Percentiles rank a stretch among this genome's conserved stretches.
Conservation (phyloP, 2,797 vertebrate genomes). For the Siniperca undulata region DNA sequence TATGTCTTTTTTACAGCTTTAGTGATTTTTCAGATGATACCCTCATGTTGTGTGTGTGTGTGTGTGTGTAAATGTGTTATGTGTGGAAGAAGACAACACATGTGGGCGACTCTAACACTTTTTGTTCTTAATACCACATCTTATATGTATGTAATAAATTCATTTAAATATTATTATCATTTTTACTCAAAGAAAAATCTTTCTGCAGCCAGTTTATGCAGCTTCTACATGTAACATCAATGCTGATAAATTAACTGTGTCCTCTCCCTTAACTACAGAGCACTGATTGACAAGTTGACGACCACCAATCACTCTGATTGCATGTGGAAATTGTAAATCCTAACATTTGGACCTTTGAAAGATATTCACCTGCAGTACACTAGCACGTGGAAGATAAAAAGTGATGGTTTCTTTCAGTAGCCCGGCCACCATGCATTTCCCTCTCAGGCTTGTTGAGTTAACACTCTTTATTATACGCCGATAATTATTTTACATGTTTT, state of each 20-base stretch:
- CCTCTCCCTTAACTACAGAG: background rate
- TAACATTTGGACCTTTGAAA: background rate
- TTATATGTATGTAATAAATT: background rate
- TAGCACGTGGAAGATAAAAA: background rate
- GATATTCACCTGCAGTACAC: background rate
- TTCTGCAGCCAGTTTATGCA: background rate
- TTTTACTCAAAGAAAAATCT: background rate
- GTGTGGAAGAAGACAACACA: background rate
- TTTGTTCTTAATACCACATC: background rate
- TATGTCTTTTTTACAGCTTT: background rate
- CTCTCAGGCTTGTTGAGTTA: too few relatives aligned
- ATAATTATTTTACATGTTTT: background rate
- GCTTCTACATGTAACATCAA: background rate
- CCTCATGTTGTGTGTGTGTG: background rate
- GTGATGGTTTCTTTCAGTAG: background rate
- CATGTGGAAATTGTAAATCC: slow-evolving; percentile 5
- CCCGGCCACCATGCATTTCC: background rate
- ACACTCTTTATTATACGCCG: too few relatives aligned
- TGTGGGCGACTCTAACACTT: background rate
- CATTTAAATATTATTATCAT: too few relatives aligned
- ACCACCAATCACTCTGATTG: slow-evolving; percentile 17
- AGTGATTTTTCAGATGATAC: too few relatives aligned
- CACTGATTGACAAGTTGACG: background rate
- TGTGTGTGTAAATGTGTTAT: too few relatives aligned
- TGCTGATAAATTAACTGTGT: background rate